A percentile compares a stretch with the other conserved stretches of the same genome.
Conservation (phyloP, 2,113 vertebrate genomes). For the Pseudonaja textilis region DNA sequence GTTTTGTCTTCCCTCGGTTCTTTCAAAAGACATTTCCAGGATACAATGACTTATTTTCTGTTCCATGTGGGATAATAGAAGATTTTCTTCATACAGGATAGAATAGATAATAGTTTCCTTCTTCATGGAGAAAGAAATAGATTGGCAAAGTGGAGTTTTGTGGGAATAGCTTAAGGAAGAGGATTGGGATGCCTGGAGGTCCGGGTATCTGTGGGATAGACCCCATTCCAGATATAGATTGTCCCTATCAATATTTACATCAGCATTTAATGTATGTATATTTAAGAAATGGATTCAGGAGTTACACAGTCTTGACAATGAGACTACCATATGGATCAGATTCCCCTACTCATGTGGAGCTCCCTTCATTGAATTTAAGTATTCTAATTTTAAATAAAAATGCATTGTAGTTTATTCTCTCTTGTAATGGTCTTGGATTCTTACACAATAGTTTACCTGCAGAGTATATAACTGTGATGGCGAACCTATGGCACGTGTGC, state of each 20-base stretch:
- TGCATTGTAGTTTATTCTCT: background rate
- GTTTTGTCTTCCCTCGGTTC: background rate
- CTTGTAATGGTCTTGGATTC: background rate
- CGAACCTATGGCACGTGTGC: no score
- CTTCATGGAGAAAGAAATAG: background rate
- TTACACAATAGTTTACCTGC: background rate
- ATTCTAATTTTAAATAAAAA: background rate
- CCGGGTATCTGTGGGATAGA: background rate
- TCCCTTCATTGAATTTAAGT: background rate
- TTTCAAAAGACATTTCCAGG: background rate
- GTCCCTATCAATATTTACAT: background rate
- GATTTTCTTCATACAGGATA: background rate
- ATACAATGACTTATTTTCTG: background rate
- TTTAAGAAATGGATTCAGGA: background rate
- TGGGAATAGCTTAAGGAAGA: background rate
- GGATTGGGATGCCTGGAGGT: background rate
- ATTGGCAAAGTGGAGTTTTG: background rate
- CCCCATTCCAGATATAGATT: background rate
- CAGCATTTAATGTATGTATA: background rate
- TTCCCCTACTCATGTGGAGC: background rate
- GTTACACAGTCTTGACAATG: background rate
- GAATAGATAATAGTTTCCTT: background rate
- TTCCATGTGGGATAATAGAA: background rate
- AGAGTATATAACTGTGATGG: background rate
- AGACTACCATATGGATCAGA: background rate